These are phyloP conservation scores for Colistium nudipinnis DNA, from an alignment of 2,113 vertebrate genomes.

Conservation along the genomic window DNA sequence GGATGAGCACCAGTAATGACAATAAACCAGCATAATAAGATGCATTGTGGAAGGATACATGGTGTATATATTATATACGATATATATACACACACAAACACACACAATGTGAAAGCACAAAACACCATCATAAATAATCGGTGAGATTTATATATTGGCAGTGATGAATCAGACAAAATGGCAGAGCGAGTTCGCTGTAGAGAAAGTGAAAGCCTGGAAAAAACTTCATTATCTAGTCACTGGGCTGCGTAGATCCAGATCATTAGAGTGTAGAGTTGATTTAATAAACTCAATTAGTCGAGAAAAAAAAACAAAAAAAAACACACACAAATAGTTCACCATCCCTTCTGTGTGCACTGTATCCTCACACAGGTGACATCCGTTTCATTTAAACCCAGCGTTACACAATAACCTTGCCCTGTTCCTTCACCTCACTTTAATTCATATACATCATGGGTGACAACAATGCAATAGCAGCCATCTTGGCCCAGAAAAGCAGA, in stretches of 20 bases:
- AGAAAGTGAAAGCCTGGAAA: not conserved
- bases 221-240: not conserved
- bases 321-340: not conserved
- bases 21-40: too few relatives aligned
- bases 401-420: not conserved
- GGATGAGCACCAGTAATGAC: too few relatives aligned
- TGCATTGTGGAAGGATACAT: not conserved
- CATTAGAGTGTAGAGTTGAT: not conserved
- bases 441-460: constrained; percentile 47
- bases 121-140: too few relatives aligned
- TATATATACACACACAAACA: too few relatives aligned
- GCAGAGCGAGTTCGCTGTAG: constrained; percentile 2
- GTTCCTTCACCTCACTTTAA: constrained; percentile 7
- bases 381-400: constrained; percentile 1
- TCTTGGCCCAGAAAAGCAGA: constrained; percentile 71
- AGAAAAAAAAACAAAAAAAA: not conserved
- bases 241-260: not conserved
- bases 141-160: too few relatives aligned
- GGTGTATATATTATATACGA: too few relatives aligned
- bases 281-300: not conserved
- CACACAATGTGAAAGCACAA: too few relatives aligned
- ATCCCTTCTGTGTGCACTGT: not conserved
- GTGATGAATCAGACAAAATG: constrained; percentile 67
- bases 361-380: not conserved
- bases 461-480: constrained; percentile 69